These are phyloP conservation scores for Lepisosteus osseus DNA, from an alignment of 2,113 vertebrate species.

Conservation along the genomic window DNA sequence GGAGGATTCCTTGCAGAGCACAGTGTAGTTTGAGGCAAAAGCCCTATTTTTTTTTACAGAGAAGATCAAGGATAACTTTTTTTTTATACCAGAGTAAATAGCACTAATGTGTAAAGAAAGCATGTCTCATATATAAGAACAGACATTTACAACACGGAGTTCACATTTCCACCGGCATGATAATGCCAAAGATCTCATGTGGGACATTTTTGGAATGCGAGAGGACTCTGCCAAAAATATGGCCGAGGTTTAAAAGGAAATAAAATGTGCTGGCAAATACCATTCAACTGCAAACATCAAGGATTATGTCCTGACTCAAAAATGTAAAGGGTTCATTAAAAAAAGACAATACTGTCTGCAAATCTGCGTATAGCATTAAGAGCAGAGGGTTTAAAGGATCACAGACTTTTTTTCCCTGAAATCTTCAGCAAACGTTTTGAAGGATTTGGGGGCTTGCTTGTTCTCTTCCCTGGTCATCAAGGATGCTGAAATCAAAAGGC, in stretches of 20 bases:
- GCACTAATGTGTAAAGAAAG: slow-evolving; percentile 35
- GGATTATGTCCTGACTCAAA: slow-evolving; percentile 31
- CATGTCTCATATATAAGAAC: slow-evolving; percentile 43
- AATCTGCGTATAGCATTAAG: background rate
- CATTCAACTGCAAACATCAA: slow-evolving; percentile 41
- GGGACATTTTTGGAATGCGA: slow-evolving; percentile 23
- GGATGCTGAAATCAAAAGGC: too few relatives aligned
- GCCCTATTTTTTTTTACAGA: background rate
- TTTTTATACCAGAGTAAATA: slow-evolving; percentile 27
- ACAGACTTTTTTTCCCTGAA: background rate
- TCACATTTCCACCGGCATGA: slow-evolving; percentile 49
- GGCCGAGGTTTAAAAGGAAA: slow-evolving; percentile 50
- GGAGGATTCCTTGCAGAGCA: background rate
- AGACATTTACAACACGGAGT: slow-evolving; percentile 52
- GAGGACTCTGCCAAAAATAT: slow-evolving; percentile 40
- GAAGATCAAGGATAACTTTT: slow-evolving; percentile 12
- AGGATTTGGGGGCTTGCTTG: background rate
- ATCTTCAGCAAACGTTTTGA: background rate
- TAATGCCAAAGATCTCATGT: slow-evolving; percentile 48
- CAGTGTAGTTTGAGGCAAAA: background rate
- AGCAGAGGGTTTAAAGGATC: background rate
- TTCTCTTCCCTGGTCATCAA: too few relatives aligned
- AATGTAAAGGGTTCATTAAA: background rate
- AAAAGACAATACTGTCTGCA: background rate
- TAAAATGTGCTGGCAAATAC: slow-evolving; percentile 56